Conservation (phyloP, 2,797 vertebrate species). For the Australoheros facetus region DNA sequence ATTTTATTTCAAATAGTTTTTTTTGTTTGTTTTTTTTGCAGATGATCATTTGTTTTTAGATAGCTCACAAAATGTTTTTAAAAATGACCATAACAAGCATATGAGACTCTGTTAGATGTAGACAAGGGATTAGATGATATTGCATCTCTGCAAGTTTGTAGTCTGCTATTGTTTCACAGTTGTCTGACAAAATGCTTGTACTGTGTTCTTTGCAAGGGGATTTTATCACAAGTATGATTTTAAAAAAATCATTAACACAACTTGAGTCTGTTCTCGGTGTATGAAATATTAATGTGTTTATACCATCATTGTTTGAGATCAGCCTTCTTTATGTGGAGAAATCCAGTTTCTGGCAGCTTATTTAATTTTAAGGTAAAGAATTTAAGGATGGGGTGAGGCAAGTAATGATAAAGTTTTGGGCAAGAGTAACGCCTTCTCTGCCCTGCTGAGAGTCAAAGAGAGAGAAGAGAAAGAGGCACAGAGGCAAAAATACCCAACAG, state of each 20-base stretch:
- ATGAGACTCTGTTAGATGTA: background rate
- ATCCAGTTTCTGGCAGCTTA: background rate
- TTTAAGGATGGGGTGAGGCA: background rate
- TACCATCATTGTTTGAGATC: background rate
- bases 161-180: background rate
- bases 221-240: background rate
- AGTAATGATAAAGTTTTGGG: background rate
- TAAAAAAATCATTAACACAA: background rate
- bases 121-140: background rate
- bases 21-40: too few relatives aligned
- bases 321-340: background rate
- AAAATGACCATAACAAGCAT: background rate
- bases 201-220: background rate
- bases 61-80: background rate
- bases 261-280: background rate
- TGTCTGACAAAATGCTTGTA: background rate
- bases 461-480: accelerated
- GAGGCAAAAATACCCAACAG: background rate
- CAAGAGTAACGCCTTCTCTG: background rate
- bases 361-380: background rate
- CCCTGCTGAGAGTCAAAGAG: background rate
- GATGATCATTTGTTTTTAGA: too few relatives aligned
- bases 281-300: slow-evolving; percentile 3
- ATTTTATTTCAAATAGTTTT: background rate
- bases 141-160: background rate